Conservation (phyloP, 2,888 invertebrate genomes). For the Xanthia togata region DNA sequence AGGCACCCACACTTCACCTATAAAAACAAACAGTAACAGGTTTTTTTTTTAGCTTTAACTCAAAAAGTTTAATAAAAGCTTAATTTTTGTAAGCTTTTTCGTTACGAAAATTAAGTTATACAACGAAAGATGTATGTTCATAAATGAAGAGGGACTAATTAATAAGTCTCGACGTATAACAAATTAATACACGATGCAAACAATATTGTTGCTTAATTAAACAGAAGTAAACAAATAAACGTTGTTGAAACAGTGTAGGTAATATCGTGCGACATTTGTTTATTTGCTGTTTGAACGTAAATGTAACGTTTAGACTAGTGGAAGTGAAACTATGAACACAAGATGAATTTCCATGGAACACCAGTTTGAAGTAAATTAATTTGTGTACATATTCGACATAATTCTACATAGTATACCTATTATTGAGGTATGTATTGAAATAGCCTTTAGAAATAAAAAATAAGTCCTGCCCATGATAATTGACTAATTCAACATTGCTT, state of each 20-base stretch:
- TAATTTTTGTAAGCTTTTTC: too few species aligned
- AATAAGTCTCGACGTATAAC: too few species aligned
- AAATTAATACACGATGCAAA: constrained; percentile 29
- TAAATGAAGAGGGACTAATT: background rate
- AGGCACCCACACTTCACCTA: too few species aligned
- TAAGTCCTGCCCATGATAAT: too few species aligned
- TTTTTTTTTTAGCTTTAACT: too few species aligned
- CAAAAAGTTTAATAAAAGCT: too few species aligned
- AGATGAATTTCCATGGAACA: constrained; percentile 5
- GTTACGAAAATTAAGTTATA: too few species aligned
- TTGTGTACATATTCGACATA: background rate
- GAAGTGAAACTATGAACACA: constrained; percentile 5
- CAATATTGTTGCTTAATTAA: constrained; percentile 34
- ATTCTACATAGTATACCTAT: background rate
- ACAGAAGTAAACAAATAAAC: constrained; percentile 30
- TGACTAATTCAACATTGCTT: too few species aligned
- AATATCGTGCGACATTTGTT: constrained; percentile 24
- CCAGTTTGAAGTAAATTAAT: constrained; percentile 3
- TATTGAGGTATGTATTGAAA: background rate
- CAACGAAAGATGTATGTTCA: background rate
- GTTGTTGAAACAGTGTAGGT: background rate
- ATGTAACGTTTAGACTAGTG: constrained; percentile 16
- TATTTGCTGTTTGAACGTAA: constrained; percentile 36
- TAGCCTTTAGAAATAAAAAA: too few species aligned
- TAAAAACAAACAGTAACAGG: too few species aligned